Evolutionary conservation across 2,113 vertebrate genomes (phyloP), one percentile per base, ranked within the genome.

Genomic region (Syrmaticus mikado): DNA sequence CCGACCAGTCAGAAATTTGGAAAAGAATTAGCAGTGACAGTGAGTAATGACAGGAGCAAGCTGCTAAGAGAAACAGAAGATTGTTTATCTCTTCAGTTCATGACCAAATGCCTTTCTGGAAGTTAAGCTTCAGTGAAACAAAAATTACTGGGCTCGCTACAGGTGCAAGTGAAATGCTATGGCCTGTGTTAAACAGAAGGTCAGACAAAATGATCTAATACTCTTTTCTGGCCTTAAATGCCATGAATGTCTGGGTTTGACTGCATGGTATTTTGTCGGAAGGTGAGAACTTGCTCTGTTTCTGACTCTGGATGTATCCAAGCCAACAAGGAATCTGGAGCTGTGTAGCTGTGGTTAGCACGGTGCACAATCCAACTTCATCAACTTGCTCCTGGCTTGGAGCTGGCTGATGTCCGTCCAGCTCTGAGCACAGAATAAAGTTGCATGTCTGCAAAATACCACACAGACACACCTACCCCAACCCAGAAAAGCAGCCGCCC

Each of bases 201-300:
- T 94, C 90, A 95, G 76, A 93, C 64, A 91, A 94, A 90, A 91
- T 50, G 87, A 87, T 50, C 64, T 66, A 87, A 94, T 90, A 93
- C 32, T 90, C 60, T 83, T 84, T 88, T 86, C 82, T 92, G 68
- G 82, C 32, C 38, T 90, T 81, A 78, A 92, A 88, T 60, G 55
- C 43, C 46, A 57, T 22, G 17, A 55, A 91, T 10, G 32, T 88
- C 65, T 92, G 79, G 34, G 18, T 91, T 91, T 82, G 71, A 57
- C 62, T 48, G 40, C 1, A 2, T 22, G 41, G 18, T 89, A 85
- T 89, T 92, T 80, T 87, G 62, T 50, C 0, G 1, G 55, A 70
- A 91, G 79, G 67, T 27, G n/a, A 89, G 71, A 65, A 94, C 48
- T 81, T 55, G 25, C 80, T 70, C 32, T 77, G 21, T 27, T 85